Conservation (phyloP, 1,140 invertebrate species). For the Leptinotarsa texana region DNA sequence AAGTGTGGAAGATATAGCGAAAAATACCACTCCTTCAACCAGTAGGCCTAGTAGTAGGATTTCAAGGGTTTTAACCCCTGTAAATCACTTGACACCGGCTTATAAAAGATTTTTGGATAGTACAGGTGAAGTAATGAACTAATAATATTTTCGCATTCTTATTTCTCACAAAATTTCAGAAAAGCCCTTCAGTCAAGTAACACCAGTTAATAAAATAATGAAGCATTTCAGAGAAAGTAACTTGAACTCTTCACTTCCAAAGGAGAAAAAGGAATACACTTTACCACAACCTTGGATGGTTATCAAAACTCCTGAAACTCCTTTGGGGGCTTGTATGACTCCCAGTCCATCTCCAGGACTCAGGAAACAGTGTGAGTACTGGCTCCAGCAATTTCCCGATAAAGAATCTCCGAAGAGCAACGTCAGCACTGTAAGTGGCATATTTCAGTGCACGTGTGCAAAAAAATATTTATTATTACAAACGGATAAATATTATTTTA, state of each 20-base stretch:
- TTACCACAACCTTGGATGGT: conserved; percentile 52
- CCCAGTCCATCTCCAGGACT: conserved; percentile 60
- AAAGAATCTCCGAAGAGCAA: conserved; percentile 53
- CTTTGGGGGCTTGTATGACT: conserved; percentile 59
- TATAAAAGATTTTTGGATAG: conserved; percentile 15
- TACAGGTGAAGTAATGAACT: conserved; percentile 1
- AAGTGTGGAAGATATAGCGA: background rate
- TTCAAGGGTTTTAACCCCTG: conserved; percentile 23
- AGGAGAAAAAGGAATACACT: conserved; percentile 27
- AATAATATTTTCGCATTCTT: background rate
- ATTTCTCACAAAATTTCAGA: background rate
- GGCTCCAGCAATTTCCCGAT: conserved; percentile 58
- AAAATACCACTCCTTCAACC: background rate
- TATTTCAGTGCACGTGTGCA: background rate
- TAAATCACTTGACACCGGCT: conserved; percentile 18
- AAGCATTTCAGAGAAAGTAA: conserved; percentile 43
- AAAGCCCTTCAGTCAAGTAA: conserved; percentile 47
- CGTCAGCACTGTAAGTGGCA: conserved; percentile 57
- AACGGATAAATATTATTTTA: background rate
- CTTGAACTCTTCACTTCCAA: conserved; percentile 32
- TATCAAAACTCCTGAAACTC: conserved; percentile 61
- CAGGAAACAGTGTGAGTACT: conserved; percentile 59
- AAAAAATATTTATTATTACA: background rate
- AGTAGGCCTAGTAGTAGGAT: conserved; percentile 1
- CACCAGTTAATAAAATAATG: conserved; percentile 50